Base-by-base conservation (phyloP, 1,140 invertebrate genomes). In the Pogonomyrmex barbatus region DNA sequence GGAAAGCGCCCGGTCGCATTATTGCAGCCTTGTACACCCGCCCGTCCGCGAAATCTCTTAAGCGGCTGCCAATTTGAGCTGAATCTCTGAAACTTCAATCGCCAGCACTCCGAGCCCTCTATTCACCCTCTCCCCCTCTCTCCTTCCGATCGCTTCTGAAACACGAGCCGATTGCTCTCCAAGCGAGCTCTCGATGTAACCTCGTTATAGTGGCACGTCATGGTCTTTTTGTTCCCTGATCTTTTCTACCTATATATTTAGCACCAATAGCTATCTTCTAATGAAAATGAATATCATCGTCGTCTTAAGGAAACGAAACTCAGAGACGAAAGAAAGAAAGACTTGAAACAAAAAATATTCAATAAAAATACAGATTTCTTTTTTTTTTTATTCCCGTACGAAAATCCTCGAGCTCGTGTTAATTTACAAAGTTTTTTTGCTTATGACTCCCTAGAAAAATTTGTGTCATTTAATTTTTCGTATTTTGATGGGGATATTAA, bases 61-160 rank as follows among this genome's bases (percentile, higher is more conserved):
- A 94, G 91, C 93, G 93, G 89, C 87, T 93, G 92, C 90, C 91
- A 93, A 94, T 94, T 93, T 93, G 92, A 92, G 81, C 88, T 88
- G 91, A 94, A 93, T 93, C 91, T 93, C 76, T n/a, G 78, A 87
- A 85, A 85, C 79, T 87, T 75, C 45, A 67, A 76, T 65, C 79
- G 68, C 68, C 45, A 68, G 36, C 62, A 65, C 6, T 42, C 65
- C 82, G 52, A 30, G 42, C 47, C 56, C 81, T 63, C 76, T 73
- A 63, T 87, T 81, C n/a, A 4, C 24, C 30, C 75, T 47, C 36
- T 17, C 39, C n/a, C 47, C 73, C 56, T 39, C n/a, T 50, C 67
- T 50, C 33, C 39, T 67, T 36, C n/a, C 14, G 39, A 54, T 50
- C 42, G 50, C 71, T 76, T 8, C 45, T 86, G 87, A 63, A 88